phyloP scores from a whole-genome alignment of 2,797 vertebrate species.

The Brachyalestes nurse region DNA sequence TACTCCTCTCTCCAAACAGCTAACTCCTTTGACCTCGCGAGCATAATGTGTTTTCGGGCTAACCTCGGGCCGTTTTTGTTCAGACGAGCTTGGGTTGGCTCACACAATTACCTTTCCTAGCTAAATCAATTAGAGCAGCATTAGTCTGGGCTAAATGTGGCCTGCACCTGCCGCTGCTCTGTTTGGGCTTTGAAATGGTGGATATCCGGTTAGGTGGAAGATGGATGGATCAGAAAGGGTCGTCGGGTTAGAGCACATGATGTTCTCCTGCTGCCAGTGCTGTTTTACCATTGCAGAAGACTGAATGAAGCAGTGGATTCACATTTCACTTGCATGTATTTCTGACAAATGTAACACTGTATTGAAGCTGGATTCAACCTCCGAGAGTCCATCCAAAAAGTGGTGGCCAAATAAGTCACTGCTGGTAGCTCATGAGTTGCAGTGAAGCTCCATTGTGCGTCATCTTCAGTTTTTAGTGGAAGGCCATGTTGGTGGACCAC shows the following conservation, averaged over 20 bases:
- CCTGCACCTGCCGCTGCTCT: slow-evolving; percentile 61
- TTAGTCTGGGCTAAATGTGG: slow-evolving; percentile 54
- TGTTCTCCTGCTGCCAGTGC: slow-evolving; percentile 27
- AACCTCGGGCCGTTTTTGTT: slow-evolving; percentile 40
- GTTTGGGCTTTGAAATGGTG: slow-evolving; percentile 38
- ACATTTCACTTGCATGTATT: neutral
- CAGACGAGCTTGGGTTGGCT: slow-evolving; percentile 25
- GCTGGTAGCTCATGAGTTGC: slow-evolving; percentile 23
- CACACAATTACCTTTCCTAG: slow-evolving; percentile 54
- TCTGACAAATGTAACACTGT: neutral
- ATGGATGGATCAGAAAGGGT: slow-evolving; percentile 42
- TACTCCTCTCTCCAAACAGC: slow-evolving; percentile 39
- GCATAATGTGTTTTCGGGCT: slow-evolving; percentile 31
- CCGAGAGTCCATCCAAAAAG: neutral
- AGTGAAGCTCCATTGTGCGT: slow-evolving; percentile 19
- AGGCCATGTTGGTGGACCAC: slow-evolving; percentile 31
- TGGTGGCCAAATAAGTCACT: neutral
- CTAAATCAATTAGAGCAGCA: slow-evolving; percentile 55
- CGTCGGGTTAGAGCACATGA: slow-evolving; percentile 24
- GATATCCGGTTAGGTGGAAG: slow-evolving; percentile 28
- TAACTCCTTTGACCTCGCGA: slow-evolving; percentile 18
- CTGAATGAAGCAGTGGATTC: neutral
- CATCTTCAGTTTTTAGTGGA: slow-evolving; percentile 25
- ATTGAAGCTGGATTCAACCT: neutral
- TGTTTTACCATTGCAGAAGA: slow-evolving; percentile 11